Evolutionary conservation across 1,140 invertebrate species (phyloP).

Genomic region (Dendrolimus punctatus): DNA sequence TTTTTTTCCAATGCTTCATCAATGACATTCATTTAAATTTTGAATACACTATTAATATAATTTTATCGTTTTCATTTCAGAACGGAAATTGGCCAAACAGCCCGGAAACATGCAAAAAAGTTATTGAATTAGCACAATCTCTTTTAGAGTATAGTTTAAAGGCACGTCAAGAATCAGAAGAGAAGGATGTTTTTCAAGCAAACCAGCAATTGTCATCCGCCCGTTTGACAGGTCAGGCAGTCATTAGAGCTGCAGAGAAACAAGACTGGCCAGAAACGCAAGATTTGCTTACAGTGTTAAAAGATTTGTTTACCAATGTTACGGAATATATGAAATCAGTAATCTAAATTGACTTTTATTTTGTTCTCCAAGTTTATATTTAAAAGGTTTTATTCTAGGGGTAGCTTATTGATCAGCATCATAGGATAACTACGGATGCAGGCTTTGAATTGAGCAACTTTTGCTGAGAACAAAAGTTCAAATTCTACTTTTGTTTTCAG

Average conservation of each 20-base stretch:
- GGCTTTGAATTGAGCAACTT: too few species aligned
- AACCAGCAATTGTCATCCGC: conserved; percentile 75
- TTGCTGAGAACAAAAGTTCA: too few species aligned
- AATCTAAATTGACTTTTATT: conserved; percentile 30
- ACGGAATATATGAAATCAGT: conserved; percentile 64
- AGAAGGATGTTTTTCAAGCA: conserved; percentile 75
- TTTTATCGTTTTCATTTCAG: conserved; percentile 65
- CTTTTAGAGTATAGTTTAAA: conserved; percentile 54
- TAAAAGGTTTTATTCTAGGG: too few species aligned
- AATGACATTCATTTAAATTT: not conserved
- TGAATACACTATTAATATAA: conserved; percentile 1
- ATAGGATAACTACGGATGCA: too few species aligned
- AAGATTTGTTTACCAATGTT: conserved; percentile 40
- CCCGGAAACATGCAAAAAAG: conserved; percentile 62
- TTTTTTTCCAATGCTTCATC: too few species aligned
- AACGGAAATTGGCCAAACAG: conserved; percentile 75
- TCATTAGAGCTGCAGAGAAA: conserved; percentile 67
- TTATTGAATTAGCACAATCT: conserved; percentile 39
- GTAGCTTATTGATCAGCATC: too few species aligned
- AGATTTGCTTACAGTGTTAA: conserved; percentile 32
- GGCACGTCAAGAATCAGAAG: conserved; percentile 41
- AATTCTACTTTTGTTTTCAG: not conserved
- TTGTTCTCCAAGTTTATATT: conserved; percentile 9
- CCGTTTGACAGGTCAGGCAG: conserved; percentile 73
- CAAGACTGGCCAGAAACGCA: conserved; percentile 60